These are phyloP conservation scores for Geophilus truncorum DNA, from an alignment of 2,888 invertebrate species.

Conservation along the genomic window DNA sequence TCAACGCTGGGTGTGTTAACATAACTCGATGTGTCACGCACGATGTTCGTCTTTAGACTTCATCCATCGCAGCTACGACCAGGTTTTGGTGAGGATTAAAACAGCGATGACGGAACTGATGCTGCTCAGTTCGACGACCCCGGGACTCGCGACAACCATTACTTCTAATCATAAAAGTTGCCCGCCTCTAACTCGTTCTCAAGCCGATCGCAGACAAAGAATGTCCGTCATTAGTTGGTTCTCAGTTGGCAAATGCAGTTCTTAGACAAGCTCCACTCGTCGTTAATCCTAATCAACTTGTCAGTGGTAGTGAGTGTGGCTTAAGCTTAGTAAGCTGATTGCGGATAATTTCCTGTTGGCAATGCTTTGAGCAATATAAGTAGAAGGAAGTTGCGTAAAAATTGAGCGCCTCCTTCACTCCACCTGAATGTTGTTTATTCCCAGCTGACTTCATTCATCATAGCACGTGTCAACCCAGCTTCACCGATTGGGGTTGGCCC, in stretches of 20 bases:
- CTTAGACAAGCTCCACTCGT: background rate
- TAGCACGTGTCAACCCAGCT: background rate
- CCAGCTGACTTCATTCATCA: background rate
- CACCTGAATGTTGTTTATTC: background rate
- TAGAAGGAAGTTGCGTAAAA: background rate
- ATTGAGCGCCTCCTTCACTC: background rate
- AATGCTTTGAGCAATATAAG: background rate
- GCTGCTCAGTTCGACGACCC: background rate
- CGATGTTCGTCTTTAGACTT: background rate
- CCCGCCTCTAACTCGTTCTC: background rate
- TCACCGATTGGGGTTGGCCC: background rate
- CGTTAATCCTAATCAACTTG: background rate
- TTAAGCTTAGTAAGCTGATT: background rate
- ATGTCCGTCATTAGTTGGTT: conserved; percentile 13
- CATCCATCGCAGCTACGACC: background rate
- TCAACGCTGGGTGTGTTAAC: background rate
- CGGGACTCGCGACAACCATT: background rate
- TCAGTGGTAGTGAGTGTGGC: background rate
- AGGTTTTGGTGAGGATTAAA: background rate
- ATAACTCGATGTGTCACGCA: background rate
- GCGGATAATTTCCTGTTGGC: background rate
- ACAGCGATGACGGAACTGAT: background rate
- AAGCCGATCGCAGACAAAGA: background rate
- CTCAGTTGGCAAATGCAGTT: background rate
- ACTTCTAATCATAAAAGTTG: background rate